phyloP scores from a whole-genome alignment of 1,140 invertebrate species.

The Lasioglossum albipes region DNA sequence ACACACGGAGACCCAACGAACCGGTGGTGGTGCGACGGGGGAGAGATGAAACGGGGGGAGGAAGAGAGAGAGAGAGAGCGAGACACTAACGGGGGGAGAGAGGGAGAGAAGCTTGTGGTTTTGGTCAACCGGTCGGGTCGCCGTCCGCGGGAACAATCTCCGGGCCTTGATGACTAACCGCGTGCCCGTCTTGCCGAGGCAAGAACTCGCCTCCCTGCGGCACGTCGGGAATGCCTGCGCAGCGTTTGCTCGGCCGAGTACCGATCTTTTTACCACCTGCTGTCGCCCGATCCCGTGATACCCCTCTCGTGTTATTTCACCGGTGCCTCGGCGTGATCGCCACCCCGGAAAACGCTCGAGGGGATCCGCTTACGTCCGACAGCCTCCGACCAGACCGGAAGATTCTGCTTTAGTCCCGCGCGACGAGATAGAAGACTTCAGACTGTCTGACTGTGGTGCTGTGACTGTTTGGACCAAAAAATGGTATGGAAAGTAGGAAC shows the following conservation, averaged over 20 bases:
- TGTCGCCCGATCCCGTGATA: constrained; percentile 62
- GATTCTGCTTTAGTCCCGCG: no score
- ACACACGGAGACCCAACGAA: background rate
- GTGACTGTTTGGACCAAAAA: no score
- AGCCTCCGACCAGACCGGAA: no score
- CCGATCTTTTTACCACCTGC: constrained; percentile 74
- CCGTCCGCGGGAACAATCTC: constrained; percentile 67
- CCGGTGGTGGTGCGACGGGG: background rate
- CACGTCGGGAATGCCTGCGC: constrained; percentile 72
- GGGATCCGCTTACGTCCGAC: background rate
- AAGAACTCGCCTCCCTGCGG: constrained; percentile 73
- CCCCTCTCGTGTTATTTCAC: constrained; percentile 47
- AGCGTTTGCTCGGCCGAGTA: constrained; percentile 65
- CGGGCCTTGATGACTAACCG: constrained; percentile 74
- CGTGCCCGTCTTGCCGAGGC: constrained; percentile 70
- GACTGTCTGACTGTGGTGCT: no score
- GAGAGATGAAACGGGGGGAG: background rate
- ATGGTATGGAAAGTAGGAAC: no score
- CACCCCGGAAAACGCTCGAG: constrained; percentile 36
- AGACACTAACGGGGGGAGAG: background rate
- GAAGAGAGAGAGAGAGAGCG: background rate
- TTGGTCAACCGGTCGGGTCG: constrained; percentile 72
- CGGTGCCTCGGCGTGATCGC: constrained; percentile 17
- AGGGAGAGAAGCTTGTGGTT: constrained; percentile 67
- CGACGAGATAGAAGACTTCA: no score